phyloP scores from a whole-genome alignment of 2,888 invertebrate species.

The Nephrocerus scutellatus region DNA sequence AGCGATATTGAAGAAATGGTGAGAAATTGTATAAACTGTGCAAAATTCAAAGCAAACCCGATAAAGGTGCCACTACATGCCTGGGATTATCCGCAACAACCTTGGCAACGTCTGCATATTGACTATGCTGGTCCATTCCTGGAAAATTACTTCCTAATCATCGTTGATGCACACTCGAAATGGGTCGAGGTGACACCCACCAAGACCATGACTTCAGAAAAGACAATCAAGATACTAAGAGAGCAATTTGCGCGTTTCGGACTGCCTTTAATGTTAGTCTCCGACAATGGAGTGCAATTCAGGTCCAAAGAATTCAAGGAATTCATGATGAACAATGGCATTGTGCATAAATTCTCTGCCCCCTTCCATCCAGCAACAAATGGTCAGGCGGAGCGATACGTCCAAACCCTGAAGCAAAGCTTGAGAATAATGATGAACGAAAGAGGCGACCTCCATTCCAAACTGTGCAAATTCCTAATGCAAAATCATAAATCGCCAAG shows the following conservation, averaged over 20 bases:
- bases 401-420: conserved; percentile 15
- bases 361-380: conserved; percentile 18
- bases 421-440: conserved; percentile 16
- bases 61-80: no score
- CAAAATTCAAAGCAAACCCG: no score
- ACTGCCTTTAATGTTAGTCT: conserved; percentile 11
- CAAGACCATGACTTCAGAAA: background rate
- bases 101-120: conserved; percentile 13
- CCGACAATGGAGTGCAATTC: conserved; percentile 18
- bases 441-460: no score
- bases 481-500: no score
- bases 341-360: conserved; percentile 12
- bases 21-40: no score
- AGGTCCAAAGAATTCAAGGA: conserved; percentile 10
- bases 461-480: no score
- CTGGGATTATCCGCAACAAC: no score
- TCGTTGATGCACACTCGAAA: conserved; percentile 15
- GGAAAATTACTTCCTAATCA: conserved; percentile 15
- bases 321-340: conserved; percentile 12
- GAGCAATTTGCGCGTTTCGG: conserved; percentile 11
- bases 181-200: conserved; percentile 12
- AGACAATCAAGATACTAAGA: conserved; percentile 5
- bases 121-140: conserved; percentile 20
- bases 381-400: conserved; percentile 14
- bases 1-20: no score